Conservation (phyloP, 2,113 vertebrate species). For the Cnemophilus loriae region DNA sequence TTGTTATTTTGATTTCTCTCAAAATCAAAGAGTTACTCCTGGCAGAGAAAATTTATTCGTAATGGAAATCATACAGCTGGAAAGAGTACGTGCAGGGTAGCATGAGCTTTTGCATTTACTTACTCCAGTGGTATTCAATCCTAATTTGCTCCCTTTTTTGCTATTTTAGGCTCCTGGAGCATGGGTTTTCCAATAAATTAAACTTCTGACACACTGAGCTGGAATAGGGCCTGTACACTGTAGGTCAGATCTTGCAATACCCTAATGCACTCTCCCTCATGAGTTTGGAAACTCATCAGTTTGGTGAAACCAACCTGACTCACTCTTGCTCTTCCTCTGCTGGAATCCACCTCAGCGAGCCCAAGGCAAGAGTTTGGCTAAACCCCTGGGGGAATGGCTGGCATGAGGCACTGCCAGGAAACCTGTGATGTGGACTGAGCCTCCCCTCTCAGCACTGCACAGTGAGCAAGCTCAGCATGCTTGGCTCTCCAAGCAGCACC, state of each 20-base stretch:
- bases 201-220: neutral
- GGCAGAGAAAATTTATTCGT: constrained; percentile 15
- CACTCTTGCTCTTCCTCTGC: neutral
- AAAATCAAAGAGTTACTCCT: constrained; percentile 45
- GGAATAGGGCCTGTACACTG: neutral
- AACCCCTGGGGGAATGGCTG: neutral
- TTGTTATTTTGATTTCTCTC: constrained; percentile 53
- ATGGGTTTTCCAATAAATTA: neutral
- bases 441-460: neutral
- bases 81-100: constrained; percentile 44
- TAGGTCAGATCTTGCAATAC: neutral
- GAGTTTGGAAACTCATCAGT: neutral
- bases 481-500: neutral
- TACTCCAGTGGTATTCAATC: neutral
- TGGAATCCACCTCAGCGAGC: neutral
- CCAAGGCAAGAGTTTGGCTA: neutral
- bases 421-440: neutral
- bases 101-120: constrained; percentile 8
- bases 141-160: neutral
- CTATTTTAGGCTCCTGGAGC: neutral
- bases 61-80: constrained; percentile 35
- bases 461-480: neutral
- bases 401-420: neutral
- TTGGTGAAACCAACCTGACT: neutral
- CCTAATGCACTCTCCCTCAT: accelerated